These are phyloP conservation scores for Aphis gossypii DNA, from an alignment of 1,140 invertebrate genomes.

Conservation along the genomic window DNA sequence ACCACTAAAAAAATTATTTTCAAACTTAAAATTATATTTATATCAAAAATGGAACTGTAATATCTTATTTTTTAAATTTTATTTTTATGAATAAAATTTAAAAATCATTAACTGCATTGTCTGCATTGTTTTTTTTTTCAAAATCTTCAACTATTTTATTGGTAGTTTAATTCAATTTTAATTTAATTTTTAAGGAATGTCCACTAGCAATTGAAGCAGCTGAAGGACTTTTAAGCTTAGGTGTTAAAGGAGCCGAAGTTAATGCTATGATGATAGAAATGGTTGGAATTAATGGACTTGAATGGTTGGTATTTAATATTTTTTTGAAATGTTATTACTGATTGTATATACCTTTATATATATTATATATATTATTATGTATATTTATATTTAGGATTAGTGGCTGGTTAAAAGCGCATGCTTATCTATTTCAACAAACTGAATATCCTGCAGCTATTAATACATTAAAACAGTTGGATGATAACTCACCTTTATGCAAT, in stretches of 20 bases:
- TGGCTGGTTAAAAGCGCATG: conserved; percentile 75
- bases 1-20: not conserved
- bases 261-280: conserved; percentile 72
- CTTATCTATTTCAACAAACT: conserved; percentile 68
- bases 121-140: not conserved
- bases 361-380: conserved; percentile 32
- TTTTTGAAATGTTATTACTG: not conserved
- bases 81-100: not conserved
- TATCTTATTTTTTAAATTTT: not conserved
- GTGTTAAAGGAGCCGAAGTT: conserved; percentile 76
- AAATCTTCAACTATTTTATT: not conserved
- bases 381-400: conserved; percentile 67
- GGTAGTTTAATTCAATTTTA: not conserved
- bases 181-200: conserved; percentile 68
- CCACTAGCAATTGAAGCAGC: conserved; percentile 77
- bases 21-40: not conserved
- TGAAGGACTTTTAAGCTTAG: conserved; percentile 72
- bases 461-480: conserved; percentile 72
- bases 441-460: conserved; percentile 72
- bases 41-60: not conserved
- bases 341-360: not conserved
- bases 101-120: not conserved
- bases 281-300: conserved; percentile 64
- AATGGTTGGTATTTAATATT: conserved; percentile 66
- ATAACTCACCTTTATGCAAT: conserved; percentile 69